phyloP scores from a whole-genome alignment of 2,888 invertebrate genomes.

The Ormyrus pomaceus region DNA sequence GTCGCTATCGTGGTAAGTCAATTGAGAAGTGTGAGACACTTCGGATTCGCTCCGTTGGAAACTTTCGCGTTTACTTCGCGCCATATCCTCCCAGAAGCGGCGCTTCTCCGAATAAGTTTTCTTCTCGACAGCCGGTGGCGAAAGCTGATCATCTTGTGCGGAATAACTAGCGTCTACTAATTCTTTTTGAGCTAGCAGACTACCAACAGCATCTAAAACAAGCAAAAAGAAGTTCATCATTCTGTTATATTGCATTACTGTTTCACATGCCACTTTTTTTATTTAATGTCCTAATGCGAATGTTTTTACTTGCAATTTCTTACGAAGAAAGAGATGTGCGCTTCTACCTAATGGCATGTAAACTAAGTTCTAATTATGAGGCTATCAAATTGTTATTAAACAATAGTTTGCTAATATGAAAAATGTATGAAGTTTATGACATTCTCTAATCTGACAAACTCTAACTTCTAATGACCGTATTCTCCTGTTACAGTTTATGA shows the following conservation, averaged over 20 bases:
- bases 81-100: conserved; percentile 74
- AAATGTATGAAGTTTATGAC: too few relatives aligned
- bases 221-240: conserved; percentile 64
- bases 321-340: too few relatives aligned
- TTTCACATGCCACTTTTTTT: neutral
- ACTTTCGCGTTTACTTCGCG: conserved; percentile 68
- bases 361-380: too few relatives aligned
- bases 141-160: conserved; percentile 58
- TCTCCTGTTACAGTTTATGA: neutral
- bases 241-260: neutral
- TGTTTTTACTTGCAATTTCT: too few relatives aligned
- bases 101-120: conserved; percentile 73
- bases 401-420: too few relatives aligned
- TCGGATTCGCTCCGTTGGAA: conserved; percentile 73
- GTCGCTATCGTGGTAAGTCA: conserved; percentile 72
- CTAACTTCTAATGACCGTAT: too few relatives aligned
- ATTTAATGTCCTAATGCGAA: too few relatives aligned
- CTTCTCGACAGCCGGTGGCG: conserved; percentile 68
- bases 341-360: too few relatives aligned
- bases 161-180: conserved; percentile 74
- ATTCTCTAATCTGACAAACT: too few relatives aligned
- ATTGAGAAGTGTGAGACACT: conserved; percentile 70
- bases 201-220: conserved; percentile 75
- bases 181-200: conserved; percentile 73
- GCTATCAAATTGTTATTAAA: too few relatives aligned